phyloP scores from a whole-genome alignment of 2,888 invertebrate species.

The Rotaria socialis region DNA sequence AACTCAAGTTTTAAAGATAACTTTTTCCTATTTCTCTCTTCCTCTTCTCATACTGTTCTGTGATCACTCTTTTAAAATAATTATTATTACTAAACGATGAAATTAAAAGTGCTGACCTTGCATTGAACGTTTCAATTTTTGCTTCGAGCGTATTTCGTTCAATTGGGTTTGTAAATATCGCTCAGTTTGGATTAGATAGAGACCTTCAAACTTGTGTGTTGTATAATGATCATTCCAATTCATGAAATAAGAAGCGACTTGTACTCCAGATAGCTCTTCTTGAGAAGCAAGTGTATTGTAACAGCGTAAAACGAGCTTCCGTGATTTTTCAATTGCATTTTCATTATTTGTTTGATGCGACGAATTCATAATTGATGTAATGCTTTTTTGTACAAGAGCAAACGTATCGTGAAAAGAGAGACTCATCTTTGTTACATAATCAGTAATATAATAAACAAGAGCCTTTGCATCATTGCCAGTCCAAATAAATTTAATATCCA shows the following conservation, averaged over 20 bases:
- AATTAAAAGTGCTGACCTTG: too few relatives aligned
- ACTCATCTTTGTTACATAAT: background rate
- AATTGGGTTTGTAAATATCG: too few relatives aligned
- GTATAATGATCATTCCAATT: background rate
- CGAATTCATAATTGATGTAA: background rate
- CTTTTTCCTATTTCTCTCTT: too few relatives aligned
- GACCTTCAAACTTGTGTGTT: background rate
- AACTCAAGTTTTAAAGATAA: too few relatives aligned
- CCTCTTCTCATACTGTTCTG: too few relatives aligned
- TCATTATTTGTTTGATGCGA: background rate
- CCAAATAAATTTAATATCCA: background rate
- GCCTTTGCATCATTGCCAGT: background rate
- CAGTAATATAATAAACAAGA: background rate
- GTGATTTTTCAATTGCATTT: background rate
- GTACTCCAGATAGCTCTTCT: background rate
- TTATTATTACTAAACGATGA: too few relatives aligned
- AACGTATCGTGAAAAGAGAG: background rate
- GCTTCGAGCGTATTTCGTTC: too few relatives aligned
- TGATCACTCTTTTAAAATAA: too few relatives aligned
- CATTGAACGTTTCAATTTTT: too few relatives aligned
- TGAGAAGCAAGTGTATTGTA: background rate
- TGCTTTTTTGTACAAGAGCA: background rate
- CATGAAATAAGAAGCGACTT: background rate
- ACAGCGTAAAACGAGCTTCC: background rate
- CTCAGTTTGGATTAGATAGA: too few relatives aligned